phyloP scores from a whole-genome alignment of 2,797 vertebrate genomes.

The Todus mexicanus region DNA sequence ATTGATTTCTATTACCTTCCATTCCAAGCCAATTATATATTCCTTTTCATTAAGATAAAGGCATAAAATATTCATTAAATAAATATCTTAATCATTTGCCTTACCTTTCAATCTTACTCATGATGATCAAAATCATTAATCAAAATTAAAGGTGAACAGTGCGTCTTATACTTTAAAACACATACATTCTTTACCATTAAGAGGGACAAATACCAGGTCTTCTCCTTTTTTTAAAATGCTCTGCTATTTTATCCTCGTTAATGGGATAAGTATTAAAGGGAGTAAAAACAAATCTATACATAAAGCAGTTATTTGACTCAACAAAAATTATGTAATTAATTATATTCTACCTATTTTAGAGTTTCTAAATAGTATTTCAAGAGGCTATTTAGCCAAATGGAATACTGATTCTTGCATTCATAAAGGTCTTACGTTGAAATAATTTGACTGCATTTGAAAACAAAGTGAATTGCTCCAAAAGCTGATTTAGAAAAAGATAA shows the following conservation, averaged over 20 bases:
- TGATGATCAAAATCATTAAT: neutral
- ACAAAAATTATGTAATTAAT: neutral
- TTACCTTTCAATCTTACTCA: neutral
- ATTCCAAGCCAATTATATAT: neutral
- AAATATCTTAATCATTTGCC: neutral
- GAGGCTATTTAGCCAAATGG: neutral
- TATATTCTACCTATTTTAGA: neutral
- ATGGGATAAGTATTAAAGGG: neutral
- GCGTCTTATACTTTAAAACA: neutral
- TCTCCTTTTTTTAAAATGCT: neutral
- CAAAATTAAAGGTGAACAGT: neutral
- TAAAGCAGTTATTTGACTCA: neutral
- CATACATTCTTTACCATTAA: neutral
- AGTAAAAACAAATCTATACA: neutral
- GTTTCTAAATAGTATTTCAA: neutral
- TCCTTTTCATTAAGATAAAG: neutral
- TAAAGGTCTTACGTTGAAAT: neutral
- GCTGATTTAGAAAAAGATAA: neutral
- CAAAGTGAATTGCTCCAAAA: neutral
- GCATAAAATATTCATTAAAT: neutral
- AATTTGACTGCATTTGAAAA: neutral
- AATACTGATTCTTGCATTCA: neutral
- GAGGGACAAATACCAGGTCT: neutral
- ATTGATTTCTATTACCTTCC: neutral
- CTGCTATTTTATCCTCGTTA: neutral